Evolutionary conservation across 2,888 invertebrate species (phyloP).

Genomic region (Dysmachus trigonus): DNA sequence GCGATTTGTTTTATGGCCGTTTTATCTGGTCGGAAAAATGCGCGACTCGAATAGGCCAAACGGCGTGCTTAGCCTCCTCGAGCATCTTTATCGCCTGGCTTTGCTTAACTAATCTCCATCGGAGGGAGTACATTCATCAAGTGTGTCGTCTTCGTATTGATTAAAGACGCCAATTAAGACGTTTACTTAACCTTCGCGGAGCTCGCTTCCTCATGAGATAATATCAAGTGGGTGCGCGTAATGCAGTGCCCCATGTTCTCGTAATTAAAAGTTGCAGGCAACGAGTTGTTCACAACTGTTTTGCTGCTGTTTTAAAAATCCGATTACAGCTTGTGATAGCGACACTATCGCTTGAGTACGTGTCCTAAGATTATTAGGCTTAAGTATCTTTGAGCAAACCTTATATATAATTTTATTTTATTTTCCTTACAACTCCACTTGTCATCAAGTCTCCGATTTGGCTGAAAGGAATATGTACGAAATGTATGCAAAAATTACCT

Average conservation of each 20-base stretch:
- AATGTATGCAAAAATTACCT: too few species aligned
- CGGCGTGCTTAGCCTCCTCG: not conserved
- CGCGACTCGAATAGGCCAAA: not conserved
- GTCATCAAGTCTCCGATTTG: too few species aligned
- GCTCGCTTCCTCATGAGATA: conserved; percentile 29
- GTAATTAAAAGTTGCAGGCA: not conserved
- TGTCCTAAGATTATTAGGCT: not conserved
- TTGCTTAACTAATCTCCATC: not conserved
- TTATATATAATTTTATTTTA: not conserved
- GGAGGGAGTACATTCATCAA: not conserved
- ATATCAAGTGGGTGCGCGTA: conserved; percentile 26
- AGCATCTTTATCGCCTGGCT: not conserved
- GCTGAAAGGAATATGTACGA: too few species aligned
- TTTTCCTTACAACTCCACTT: too few species aligned
- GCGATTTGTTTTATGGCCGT: not conserved
- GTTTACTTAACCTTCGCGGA: conserved; percentile 31
- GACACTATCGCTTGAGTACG: not conserved
- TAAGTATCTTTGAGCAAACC: not conserved
- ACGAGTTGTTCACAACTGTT: not conserved
- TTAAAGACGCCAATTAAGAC: conserved; percentile 22
- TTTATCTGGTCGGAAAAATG: not conserved
- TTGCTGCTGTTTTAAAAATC: not conserved
- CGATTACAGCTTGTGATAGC: not conserved
- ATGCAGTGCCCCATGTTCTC: not conserved
- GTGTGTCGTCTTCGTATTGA: conserved; percentile 8